Percentiles rank a stretch among this genome's conserved stretches.
Evolutionary conservation across 2,113 vertebrate genomes (phyloP).

Genomic region (Misgurnus anguillicaudatus): DNA sequence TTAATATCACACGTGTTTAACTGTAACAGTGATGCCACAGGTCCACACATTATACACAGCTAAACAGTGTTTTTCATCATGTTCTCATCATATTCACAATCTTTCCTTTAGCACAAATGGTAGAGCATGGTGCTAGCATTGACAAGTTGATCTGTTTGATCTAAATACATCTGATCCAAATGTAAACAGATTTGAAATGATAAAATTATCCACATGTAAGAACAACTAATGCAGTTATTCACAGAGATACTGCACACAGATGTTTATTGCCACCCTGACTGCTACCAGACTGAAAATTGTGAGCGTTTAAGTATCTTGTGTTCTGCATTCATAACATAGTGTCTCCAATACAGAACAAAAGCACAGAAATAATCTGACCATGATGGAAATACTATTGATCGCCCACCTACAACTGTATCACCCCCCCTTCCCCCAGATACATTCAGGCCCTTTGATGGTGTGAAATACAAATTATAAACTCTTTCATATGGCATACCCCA

Average conservation of each 20-base stretch:
- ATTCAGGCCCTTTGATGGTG: background rate
- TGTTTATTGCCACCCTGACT: background rate
- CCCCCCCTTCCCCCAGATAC: background rate
- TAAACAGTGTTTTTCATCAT: no score
- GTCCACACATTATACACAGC: no score
- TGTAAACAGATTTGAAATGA: no score
- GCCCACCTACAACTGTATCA: background rate
- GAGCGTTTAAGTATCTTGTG: no score
- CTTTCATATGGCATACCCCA: background rate
- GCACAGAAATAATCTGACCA: background rate
- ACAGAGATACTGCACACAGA: background rate
- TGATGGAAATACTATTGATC: background rate
- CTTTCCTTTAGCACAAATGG: no score
- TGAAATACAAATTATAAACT: background rate
- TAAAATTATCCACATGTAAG: no score
- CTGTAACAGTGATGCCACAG: no score
- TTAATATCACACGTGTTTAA: no score
- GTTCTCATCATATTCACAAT: no score
- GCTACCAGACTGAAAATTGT: background rate
- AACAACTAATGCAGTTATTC: background rate
- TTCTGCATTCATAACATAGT: background rate
- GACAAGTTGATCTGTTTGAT: no score
- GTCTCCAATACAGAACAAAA: conserved; percentile 3
- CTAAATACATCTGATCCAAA: no score
- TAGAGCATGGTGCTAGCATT: no score